Conservation (phyloP, 2,113 vertebrate genomes). For the Microtus pennsylvanicus region DNA sequence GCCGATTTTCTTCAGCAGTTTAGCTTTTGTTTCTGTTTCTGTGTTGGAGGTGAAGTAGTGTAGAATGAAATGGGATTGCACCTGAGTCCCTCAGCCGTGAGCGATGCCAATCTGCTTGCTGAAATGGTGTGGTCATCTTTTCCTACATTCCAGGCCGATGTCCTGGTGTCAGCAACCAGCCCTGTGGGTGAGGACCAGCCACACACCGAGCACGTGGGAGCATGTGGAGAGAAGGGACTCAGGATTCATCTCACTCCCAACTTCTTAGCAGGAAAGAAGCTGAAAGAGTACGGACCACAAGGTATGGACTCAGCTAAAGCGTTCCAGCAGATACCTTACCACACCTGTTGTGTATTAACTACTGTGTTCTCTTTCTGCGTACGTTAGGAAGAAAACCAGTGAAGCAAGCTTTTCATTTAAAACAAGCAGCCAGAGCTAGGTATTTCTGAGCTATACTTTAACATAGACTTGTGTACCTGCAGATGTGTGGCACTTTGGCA, state of each 20-base stretch:
- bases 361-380: not conserved
- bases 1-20: not conserved
- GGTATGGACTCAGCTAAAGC: constrained; percentile 76
- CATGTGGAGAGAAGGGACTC: constrained; percentile 82
- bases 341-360: not conserved
- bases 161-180: constrained; percentile 80
- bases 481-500: not conserved
- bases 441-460: not conserved
- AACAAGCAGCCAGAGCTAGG: not conserved
- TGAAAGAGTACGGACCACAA: constrained; percentile 83
- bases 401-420: not conserved
- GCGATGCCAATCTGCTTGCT: not conserved
- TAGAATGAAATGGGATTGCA: constrained; percentile 19
- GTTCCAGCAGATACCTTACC: not conserved
- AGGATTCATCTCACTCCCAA: constrained; percentile 86
- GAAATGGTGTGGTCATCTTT: not conserved
- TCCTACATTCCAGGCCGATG: constrained; percentile 83
- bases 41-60: not conserved
- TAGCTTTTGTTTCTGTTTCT: not conserved
- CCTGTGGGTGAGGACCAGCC: constrained; percentile 76
- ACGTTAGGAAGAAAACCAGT: not conserved
- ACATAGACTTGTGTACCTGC: not conserved
- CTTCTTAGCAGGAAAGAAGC: constrained; percentile 79
- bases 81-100: not conserved
- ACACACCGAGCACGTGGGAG: constrained; percentile 84